phyloP scores from a whole-genome alignment of 2,797 vertebrate species.

The Phalloptychus januarius region DNA sequence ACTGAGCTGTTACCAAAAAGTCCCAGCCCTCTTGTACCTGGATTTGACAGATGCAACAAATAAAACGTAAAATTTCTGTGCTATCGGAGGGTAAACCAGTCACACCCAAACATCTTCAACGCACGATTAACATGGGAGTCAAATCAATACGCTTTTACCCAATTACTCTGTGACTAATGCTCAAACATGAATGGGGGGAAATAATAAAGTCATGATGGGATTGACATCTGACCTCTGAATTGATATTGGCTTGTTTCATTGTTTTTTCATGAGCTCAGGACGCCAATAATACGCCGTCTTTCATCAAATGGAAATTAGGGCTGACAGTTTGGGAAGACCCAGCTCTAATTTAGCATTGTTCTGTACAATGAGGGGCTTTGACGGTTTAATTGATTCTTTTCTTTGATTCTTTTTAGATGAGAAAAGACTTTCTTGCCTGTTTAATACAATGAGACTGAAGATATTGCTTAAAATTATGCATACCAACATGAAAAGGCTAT shows the following conservation, averaged over 20 bases:
- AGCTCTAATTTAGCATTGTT: slow-evolving; percentile 55
- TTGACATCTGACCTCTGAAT: slow-evolving; percentile 44
- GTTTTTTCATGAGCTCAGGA: slow-evolving; percentile 11
- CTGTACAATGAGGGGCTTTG: slow-evolving; percentile 36
- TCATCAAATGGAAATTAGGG: slow-evolving; percentile 34
- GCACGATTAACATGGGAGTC: slow-evolving; percentile 52
- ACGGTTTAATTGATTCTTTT: slow-evolving; percentile 55
- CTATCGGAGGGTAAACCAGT: slow-evolving; percentile 40
- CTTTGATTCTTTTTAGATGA: slow-evolving; percentile 24
- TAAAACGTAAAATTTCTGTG: slow-evolving; percentile 46
- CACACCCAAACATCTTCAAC: slow-evolving; percentile 32
- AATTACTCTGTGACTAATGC: slow-evolving; percentile 43
- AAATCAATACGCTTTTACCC: slow-evolving; percentile 58
- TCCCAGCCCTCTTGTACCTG: slow-evolving; percentile 4
- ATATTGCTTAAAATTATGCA: slow-evolving; percentile 10
- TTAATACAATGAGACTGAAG: neutral
- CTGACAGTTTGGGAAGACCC: slow-evolving; percentile 37
- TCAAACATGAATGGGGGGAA: slow-evolving; percentile 34
- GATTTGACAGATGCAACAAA: slow-evolving; percentile 51
- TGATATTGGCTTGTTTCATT: slow-evolving; percentile 17
- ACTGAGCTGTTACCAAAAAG: slow-evolving; percentile 37
- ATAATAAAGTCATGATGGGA: slow-evolving; percentile 45
- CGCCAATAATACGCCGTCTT: slow-evolving; percentile 4
- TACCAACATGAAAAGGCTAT: neutral
- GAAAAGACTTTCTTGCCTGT: neutral